Evolutionary conservation across 2,113 vertebrate species (phyloP).

Genomic region (Lonchura striata): DNA sequence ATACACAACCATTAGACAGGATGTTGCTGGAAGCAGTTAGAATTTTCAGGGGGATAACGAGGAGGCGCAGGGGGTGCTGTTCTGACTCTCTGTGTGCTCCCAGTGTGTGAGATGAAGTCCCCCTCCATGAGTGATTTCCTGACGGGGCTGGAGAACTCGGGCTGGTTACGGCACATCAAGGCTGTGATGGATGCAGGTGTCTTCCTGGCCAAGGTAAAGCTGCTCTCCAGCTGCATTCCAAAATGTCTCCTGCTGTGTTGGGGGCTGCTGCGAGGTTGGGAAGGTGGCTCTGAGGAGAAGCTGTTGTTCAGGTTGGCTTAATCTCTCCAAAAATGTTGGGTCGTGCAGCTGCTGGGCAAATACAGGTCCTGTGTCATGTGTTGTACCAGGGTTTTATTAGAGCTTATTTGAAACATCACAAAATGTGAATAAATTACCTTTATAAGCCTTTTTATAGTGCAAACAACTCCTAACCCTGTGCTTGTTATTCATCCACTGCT

Average conservation of each 20-base stretch:
- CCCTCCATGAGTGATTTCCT: constrained; percentile 84
- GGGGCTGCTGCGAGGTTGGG: neutral
- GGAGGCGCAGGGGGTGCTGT: neutral
- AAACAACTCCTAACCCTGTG: neutral
- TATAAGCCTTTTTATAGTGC: neutral
- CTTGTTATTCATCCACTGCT: neutral
- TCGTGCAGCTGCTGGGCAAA: neutral
- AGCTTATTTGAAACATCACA: neutral
- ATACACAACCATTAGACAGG: neutral
- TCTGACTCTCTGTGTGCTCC: neutral
- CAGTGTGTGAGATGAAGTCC: constrained; percentile 81
- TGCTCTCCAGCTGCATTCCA: neutral
- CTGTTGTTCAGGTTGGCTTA: neutral
- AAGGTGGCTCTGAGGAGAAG: neutral
- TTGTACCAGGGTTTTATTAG: neutral
- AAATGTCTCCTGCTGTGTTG: neutral
- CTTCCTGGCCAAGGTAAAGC: constrained; percentile 81
- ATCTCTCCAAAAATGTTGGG: neutral
- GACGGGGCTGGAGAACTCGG: constrained; percentile 81
- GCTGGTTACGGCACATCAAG: constrained; percentile 85
- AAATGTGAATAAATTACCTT: neutral
- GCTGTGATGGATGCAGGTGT: constrained; percentile 81
- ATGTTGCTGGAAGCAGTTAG: neutral
- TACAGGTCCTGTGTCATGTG: neutral
- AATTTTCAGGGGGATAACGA: accelerated